Evolutionary conservation across 2,797 vertebrate species (phyloP), one percentile per base, ranked within the genome.

Genomic region (Sebastes vulpes): DNA sequence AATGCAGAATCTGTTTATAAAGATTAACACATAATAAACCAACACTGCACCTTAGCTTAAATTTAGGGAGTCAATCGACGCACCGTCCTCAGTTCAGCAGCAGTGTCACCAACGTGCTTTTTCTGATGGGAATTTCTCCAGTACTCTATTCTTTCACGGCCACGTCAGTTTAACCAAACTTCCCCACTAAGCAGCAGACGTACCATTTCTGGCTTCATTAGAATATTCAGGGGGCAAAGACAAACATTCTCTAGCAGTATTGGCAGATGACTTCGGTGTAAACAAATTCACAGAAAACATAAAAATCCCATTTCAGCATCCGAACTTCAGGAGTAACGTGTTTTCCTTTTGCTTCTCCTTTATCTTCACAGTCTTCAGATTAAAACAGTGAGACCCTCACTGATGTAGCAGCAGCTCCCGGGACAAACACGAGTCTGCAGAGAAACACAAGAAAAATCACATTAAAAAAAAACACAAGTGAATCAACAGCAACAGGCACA

Each of bases 361-460:
- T 53, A n/a, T 70, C 57, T 81, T 88, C 83, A 87, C 76, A 85
- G 79, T 87, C 84, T 73, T 78, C 42, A 64, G 79, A 32, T 64
- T 65, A 29, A 38, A 73, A 65, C 38, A 64, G 58, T 42, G 6
- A 59, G 70, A 71, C 5, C 64, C 29, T 68, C 35, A 1, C 2
- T 63, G 61, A 56, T 21, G 50, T 32, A 73, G 57, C 75, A 73
- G 57, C 75, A 83, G 80, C 72, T 74, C 72, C 61, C 65, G 42
- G 70, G 8, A 58, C 6, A 42, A n/a, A 66, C 72, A 31, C 23
- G 1, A 4, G 63, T 75, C 89, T 86, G 81, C 29, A 73, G 68
- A 72, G 21, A 80, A 59, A 79, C 5, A 32, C 12, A 67, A 72
- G 32, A 59, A 18, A 26, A 65, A 48, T 1, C 28, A 35, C 14